Base-by-base conservation (phyloP, 2,888 invertebrate genomes). In the Neoascia interrupta region DNA sequence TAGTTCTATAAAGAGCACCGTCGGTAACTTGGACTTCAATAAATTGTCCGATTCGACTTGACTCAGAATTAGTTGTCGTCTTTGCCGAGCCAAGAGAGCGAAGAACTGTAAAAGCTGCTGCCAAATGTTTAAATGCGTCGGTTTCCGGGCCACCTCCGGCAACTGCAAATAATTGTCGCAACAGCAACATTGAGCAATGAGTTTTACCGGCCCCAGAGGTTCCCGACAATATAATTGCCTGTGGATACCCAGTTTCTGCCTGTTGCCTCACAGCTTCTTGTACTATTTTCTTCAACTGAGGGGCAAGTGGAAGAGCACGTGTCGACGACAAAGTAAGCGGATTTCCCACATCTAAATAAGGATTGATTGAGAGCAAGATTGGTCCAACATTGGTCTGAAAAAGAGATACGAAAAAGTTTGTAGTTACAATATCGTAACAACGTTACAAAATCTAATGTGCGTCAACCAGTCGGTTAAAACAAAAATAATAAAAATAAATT, bases 1-100 rank as follows among this genome's bases (percentile, higher is more conserved):
- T 97, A 36, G 97, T 97, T 86, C 97, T 92, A 90, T 97, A 97
- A 61, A 98, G 91, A 54, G 97, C 96, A 81, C 97, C 97, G 88
- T 97, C 97, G 39, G 97, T 96, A 82, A 98, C 96, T 90, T 97
- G 97, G 81, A 97, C 97, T 90, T 98, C 97, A 85, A 97, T 96
- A 88, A 97, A 97, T 89, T 97, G 96, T 13, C 97, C 97, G 89
- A 97, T 96, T 89, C 97, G 92, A 89, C 96, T 97, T 84, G 97
- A 96, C 90, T 97, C 95, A 16, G 95, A 94, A 90, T 97, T 97
- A 82, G 94, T 94, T 53, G 93, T 92, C 51, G 97, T 97, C 89
- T 96, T 95, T 41, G 97, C 97, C 34, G 96, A 95, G 81, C 97
- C 97, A 73, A 98, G 92, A 16, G 97, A 96, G 82, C 97, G 92